Evolutionary conservation across 1,140 invertebrate genomes (phyloP).

Genomic region (Drosophila pruinosa): DNA sequence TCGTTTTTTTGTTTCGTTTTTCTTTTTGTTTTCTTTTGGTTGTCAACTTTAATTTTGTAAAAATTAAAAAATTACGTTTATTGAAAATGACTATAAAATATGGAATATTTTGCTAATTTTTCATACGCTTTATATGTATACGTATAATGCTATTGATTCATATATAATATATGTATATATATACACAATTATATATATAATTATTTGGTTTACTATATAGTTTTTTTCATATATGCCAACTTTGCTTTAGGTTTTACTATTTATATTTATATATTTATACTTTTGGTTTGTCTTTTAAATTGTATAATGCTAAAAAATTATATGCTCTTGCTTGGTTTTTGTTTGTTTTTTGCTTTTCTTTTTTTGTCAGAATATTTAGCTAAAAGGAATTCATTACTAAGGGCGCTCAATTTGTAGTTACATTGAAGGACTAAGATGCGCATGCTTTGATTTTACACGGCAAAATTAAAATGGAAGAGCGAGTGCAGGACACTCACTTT

Average conservation of each 20-base stretch:
- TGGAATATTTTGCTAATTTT: conserved; percentile 76
- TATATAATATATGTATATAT: conserved; percentile 54
- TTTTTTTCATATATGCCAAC: conserved; percentile 44
- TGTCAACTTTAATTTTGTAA: conserved; percentile 73
- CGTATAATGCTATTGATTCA: conserved; percentile 54
- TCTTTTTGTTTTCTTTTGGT: conserved; percentile 31
- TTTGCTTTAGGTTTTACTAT: conserved; percentile 37
- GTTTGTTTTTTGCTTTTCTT: conserved; percentile 25
- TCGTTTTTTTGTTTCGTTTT: conserved; percentile 29
- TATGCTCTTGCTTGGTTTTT: conserved; percentile 64
- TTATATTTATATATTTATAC: conserved; percentile 41
- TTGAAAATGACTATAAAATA: conserved; percentile 79
- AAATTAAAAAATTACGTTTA: conserved; percentile 80
- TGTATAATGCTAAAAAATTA: conserved; percentile 81
- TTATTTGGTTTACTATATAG: conserved; percentile 55
- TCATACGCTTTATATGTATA: conserved; percentile 60
- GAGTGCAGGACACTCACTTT: conserved; percentile 51
- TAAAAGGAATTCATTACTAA: conserved; percentile 79
- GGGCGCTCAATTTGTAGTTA: conserved; percentile 75
- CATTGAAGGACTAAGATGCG: conserved; percentile 66
- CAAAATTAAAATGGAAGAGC: conserved; percentile 78
- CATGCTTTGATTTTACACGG: conserved; percentile 16
- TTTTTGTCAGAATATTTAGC: conserved; percentile 67
- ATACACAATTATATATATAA: conserved; percentile 52
- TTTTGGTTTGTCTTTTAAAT: conserved; percentile 41